These are phyloP conservation scores for Elachura formosa DNA, from an alignment of 2,113 vertebrate species.

Conservation along the genomic window DNA sequence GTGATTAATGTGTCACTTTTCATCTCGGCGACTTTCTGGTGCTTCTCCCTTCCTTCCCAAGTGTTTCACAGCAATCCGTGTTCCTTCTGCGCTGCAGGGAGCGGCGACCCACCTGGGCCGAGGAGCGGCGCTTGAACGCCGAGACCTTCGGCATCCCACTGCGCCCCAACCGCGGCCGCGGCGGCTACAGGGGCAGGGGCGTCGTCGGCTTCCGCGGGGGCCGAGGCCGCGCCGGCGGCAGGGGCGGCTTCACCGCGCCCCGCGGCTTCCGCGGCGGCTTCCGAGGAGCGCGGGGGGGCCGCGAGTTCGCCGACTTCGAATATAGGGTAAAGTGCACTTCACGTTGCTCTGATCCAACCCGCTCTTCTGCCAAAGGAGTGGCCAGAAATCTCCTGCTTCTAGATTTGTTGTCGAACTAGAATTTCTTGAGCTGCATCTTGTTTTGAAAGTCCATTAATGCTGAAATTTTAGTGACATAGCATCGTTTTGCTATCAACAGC, in stretches of 20 bases:
- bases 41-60: background rate
- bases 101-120: slow-evolving; percentile 93
- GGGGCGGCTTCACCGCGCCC: slow-evolving; percentile 81
- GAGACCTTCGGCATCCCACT: slow-evolving; percentile 96
- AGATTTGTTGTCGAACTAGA: background rate
- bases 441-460: background rate
- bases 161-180: slow-evolving; percentile 86
- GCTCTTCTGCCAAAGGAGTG: background rate
- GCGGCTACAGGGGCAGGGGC: slow-evolving; percentile 86
- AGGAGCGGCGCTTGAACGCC: slow-evolving; percentile 90
- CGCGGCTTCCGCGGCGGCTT: slow-evolving; percentile 88
- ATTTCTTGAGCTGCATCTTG: background rate
- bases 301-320: slow-evolving; percentile 93
- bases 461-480: background rate
- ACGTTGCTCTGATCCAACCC: background rate
- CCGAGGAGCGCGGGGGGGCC: slow-evolving; percentile 86
- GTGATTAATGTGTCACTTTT: background rate
- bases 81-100: slow-evolving; percentile 73
- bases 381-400: background rate
- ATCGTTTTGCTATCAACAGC: background rate
- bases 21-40: background rate
- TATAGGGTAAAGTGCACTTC: slow-evolving; percentile 79
- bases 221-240: slow-evolving; percentile 76
- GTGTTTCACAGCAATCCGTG: background rate
- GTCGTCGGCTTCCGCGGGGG: slow-evolving; percentile 86